These are phyloP conservation scores for Botia almorhae DNA, from an alignment of 2,797 vertebrate species.

Conservation along the genomic window DNA sequence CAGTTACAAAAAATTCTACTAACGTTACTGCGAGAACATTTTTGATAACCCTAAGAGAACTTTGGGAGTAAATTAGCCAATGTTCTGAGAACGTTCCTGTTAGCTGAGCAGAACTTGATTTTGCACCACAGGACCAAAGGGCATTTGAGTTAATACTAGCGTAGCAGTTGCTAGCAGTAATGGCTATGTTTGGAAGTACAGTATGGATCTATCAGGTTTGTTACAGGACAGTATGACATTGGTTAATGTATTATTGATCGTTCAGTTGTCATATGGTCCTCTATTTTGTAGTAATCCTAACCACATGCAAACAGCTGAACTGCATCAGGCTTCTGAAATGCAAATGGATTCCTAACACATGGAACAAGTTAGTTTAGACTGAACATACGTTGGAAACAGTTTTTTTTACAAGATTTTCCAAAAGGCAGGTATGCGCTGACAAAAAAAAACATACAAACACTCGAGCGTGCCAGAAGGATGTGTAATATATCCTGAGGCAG, in stretches of 20 bases:
- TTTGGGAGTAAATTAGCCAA: too few species aligned
- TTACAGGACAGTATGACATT: constrained; percentile 13
- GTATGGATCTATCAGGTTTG: constrained; percentile 44
- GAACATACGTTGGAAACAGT: not conserved
- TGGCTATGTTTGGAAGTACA: constrained; percentile 10
- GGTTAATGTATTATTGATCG: constrained; percentile 49
- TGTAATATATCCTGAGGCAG: not conserved
- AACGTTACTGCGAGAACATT: too few species aligned
- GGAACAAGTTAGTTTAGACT: not conserved
- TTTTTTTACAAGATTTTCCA: not conserved
- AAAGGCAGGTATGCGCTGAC: not conserved
- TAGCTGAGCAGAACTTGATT: not conserved
- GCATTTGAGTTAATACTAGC: constrained; percentile 9
- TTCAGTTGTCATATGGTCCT: constrained; percentile 33
- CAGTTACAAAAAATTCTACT: too few species aligned
- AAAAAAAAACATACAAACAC: not conserved
- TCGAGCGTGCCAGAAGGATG: not conserved
- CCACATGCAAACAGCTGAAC: not conserved
- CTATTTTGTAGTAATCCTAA: constrained; percentile 11
- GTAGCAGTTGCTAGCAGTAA: not conserved
- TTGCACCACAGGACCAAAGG: constrained; percentile 2
- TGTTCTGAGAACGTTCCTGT: too few species aligned
- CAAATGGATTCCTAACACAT: not conserved
- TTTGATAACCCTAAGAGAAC: too few species aligned
- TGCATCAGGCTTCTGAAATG: not conserved